Evolutionary conservation across 2,888 invertebrate species (phyloP).

Genomic region (Pocota personata): DNA sequence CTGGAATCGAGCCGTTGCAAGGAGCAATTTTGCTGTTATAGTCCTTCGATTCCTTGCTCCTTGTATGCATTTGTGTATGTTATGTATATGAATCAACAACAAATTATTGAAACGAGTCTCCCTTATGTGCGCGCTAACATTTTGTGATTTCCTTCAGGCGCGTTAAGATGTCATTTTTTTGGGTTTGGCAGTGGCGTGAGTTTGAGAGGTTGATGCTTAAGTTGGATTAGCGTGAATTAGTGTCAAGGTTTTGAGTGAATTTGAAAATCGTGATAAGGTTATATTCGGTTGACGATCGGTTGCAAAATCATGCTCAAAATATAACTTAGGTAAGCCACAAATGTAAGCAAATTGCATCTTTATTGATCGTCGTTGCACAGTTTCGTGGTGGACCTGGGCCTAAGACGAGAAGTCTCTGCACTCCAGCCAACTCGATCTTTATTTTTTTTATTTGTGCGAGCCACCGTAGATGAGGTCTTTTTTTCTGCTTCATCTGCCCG

Average conservation of each 20-base stretch:
- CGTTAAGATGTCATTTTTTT: conserved; percentile 20
- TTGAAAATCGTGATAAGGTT: background rate
- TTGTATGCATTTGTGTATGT: conserved; percentile 40
- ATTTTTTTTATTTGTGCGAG: no score
- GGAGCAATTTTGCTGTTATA: conserved; percentile 47
- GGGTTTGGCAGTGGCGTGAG: background rate
- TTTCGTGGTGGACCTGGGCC: no score
- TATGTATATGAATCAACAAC: conserved; percentile 47
- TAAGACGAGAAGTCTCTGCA: no score
- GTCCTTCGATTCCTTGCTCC: conserved; percentile 54
- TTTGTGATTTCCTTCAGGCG: background rate
- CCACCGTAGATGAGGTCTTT: no score
- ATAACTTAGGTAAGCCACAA: no score
- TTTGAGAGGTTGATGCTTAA: background rate
- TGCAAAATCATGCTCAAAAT: no score
- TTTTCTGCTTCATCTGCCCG: no score
- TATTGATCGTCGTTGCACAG: no score
- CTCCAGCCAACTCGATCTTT: no score
- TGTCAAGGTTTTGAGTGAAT: background rate
- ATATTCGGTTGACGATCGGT: no score
- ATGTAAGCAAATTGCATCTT: no score
- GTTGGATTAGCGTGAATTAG: background rate
- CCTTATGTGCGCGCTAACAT: conserved; percentile 15
- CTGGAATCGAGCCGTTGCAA: conserved; percentile 51
- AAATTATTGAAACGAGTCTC: conserved; percentile 39